Evolutionary conservation across 2,113 vertebrate genomes (phyloP), one percentile per base, ranked within the genome.

Genomic region (Oryzias melastigma): DNA sequence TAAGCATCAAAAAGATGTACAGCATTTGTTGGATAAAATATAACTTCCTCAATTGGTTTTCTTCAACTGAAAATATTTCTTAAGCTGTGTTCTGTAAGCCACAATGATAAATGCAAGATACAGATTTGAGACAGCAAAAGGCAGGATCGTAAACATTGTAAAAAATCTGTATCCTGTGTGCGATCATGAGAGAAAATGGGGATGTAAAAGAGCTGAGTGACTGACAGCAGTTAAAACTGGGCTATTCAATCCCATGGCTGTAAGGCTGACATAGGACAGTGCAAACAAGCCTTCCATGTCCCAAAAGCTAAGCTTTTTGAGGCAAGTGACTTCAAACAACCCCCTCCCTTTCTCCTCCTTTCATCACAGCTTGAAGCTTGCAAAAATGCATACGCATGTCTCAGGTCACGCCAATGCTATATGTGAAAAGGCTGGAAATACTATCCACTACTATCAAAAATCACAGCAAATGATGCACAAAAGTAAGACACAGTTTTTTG

Each of bases 141-240:
- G 44, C 20, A 29, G n/a, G n/a, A 44, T 13, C 10, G 43, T n/a
- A 22, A 52, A 8, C 68, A 43, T 52, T 79, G 42, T 62, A 51
- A 62, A 59, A 43, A 14, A 56, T 6, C 14, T 20, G 59, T 56
- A 27, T n/a, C 20, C 15, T 22, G 10, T 53, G 47, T 45, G n/a
- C 46, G 56, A n/a, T 15, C 25, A 65, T 25, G 20, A 52, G 27
- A 54, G 29, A 65, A 10, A 58, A 19, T 63, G 15, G 56, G n/a
- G 60, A 16, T 67, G 20, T 19, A 19, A 14, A 12, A 19, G 18
- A 24, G 43, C 47, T 45, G 6, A 51, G 29, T 20, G 16, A 58
- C 24, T 55, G 47, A 70, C 52, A 58, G 67, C 27, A 62, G 27
- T 55, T 41, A 58, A 58, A 73, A 58, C 44, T 75, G 7, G 49